Base-by-base conservation (phyloP, 1,140 invertebrate genomes). In the Drosophila santomea region DNA sequence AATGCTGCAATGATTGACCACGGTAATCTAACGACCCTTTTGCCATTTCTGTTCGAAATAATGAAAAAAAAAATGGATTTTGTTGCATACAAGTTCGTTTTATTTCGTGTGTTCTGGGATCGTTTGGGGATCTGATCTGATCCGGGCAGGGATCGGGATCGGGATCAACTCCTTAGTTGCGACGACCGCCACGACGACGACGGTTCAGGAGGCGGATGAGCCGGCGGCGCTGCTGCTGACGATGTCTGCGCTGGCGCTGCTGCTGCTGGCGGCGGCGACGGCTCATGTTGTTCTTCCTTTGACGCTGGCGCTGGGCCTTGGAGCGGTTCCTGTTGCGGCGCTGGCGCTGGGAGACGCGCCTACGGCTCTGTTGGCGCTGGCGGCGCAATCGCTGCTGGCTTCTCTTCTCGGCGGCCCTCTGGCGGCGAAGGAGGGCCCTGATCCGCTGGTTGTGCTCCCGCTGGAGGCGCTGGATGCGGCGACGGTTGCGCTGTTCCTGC, bases 381-480 rank as follows among this genome's bases (percentile, higher is more conserved):
- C 62, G 52, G 7, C 67, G 72, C 35, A 81, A 47, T 1, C 67
- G 73, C 47, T 78, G 52, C 36, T 43, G 17, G n/a, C 51, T 74
- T 63, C 85, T 61, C 61, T n/a, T 28, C 20, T 66, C 44, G 67
- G 15, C 61, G 67, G 36, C 69, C 48, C 85, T 77, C 64, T 91
- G 80, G 5, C 75, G 83, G 11, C 83, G 83, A 25, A 79, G 1
- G 4, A 85, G 15, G 8, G 58, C 35, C 2, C 84, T 73, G 1
- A 88, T 54, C 7, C 64, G 77, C 25, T 85, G 73, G 28, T 90
- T 89, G 4, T 90, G 74, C 48, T 89, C 68, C 11, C 66, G 74
- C 41, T 89, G 85, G 38, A 89, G 69, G 6, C 74, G 80, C 32
- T 89, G 78, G 12, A 89, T 45, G 36, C 80, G 84, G 0, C 84